Evolutionary conservation across 2,113 vertebrate genomes (phyloP), one percentile per base, ranked within the genome.

Genomic region (Gadus macrocephalus): DNA sequence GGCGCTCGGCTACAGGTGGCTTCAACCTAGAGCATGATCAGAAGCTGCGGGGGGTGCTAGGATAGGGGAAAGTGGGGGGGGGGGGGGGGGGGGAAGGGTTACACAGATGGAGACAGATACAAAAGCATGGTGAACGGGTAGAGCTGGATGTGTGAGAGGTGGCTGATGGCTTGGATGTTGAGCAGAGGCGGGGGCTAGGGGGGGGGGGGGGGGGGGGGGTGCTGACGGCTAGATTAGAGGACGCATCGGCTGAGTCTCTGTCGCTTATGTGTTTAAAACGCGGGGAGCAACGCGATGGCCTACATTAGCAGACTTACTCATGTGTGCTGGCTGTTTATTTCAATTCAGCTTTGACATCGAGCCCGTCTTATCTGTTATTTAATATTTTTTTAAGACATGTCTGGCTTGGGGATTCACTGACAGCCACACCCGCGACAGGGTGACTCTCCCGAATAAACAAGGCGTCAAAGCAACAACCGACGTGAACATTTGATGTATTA

Each of bases 201-300:
- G 3, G 7, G 42, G 42, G 42, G 42, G 80, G 67, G 19, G 71
- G 79, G 42, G 42, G 42, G 42, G 80, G 67, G 19, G 71, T 78
- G 82, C 81, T 83, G 85, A 87, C 83, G 83, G 83, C 77, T 74
- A 73, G 70, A 82, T 86, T 81, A 83, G 56, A 78, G 76, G 1
- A 53, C 84, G 65, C 14, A 20, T 75, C 61, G 70, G 59, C 66
- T 67, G 75, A 77, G 71, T 76, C 70, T 76, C 77, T 69, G 65
- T 72, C 25, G 56, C 71, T 53, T 49, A 14, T 49, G 42, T 49
- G 42, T 49, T 49, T 49, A 49, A 49, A 49, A 49, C 6, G 42
- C 42, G 42, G 42, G 42, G 42, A 49, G 42, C 9, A 11, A 49
- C 42, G 42, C 42, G 42, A 2, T 49, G 42, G 42, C 42, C 5